Evolutionary conservation across 2,888 invertebrate genomes (phyloP), one percentile per base, ranked within the genome.

Genomic region (Apamea sordens): DNA sequence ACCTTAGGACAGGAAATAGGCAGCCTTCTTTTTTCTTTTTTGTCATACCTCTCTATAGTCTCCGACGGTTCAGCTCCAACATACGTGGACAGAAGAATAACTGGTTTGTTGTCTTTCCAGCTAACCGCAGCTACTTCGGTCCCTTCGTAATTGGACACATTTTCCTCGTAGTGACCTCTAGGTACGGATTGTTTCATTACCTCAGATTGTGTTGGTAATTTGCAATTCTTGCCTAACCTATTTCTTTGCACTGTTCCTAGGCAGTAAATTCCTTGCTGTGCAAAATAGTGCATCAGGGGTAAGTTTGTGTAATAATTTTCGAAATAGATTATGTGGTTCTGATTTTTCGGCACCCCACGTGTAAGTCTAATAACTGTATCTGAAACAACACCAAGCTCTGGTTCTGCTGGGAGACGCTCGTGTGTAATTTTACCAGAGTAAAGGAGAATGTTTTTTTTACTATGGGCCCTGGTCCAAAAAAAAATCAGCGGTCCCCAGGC

Each of bases 41-140:
- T 65, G 41, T 65, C 65, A 32, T 65, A 65, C 41, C 65, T 65
- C 21, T 41, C 41, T 32, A 65, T 32, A 32, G 68, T 74, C 41
- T 69, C 78, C 44, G 73, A 65, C 50, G 90, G 89, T 75, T 87
- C 70, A 47, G 84, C 77, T 65, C 89, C 90, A 77, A 83, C 84
- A 85, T 86, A 90, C 65, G 85, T 87, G 41, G 90, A 65, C 59
- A 59, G n/a, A 59, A 59, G 59, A n/a, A 24, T 59, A 44, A 44
- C 44, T 44, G 44, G 44, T 44, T 44, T 44, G 10, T 44, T 44
- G 44, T 44, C 44, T 44, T 24, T 24, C 59, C 24, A 24, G 59
- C n/a, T 59, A 59, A 59, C 59, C 59, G n/a, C 59, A 59, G 59
- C 59, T 59, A 59, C 59, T 59, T 59, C 59, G n/a, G 59, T 59